These are phyloP conservation scores for Centrocercus urophasianus DNA, from an alignment of 2,113 vertebrate species.

Conservation along the genomic window DNA sequence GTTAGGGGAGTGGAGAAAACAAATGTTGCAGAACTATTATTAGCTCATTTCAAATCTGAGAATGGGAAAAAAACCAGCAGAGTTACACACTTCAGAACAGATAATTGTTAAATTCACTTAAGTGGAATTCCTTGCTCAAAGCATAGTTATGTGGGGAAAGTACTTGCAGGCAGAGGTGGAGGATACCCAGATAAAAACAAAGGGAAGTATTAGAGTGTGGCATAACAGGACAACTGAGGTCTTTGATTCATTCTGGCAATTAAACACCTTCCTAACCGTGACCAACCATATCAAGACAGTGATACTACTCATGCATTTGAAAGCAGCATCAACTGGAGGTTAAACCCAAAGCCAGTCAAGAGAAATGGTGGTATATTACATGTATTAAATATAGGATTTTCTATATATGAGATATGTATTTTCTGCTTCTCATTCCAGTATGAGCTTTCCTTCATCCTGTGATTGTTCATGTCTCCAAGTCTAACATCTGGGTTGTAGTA, in stretches of 20 bases:
- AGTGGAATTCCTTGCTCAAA: conserved; percentile 32
- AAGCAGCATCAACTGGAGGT: not conserved
- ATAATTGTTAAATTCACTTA: conserved; percentile 25
- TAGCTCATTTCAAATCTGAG: conserved; percentile 11
- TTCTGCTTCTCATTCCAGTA: not conserved
- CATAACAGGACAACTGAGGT: not conserved
- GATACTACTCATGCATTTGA: not conserved
- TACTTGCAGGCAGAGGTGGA: not conserved
- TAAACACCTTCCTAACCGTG: not conserved
- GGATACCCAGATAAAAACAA: not conserved
- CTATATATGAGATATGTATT: not conserved
- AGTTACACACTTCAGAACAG: not conserved
- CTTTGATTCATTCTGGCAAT: not conserved
- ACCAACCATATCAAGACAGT: not conserved
- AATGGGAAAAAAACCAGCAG: not conserved
- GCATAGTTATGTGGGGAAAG: not conserved
- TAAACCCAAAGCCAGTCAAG: not conserved
- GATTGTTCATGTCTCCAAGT: not conserved
- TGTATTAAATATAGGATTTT: accelerated
- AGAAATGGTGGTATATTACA: not conserved
- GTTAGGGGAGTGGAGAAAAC: not conserved
- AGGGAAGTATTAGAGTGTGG: not conserved
- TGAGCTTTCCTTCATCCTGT: not conserved
- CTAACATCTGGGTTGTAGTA: not conserved
- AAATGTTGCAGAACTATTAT: conserved; percentile 38